Evolutionary conservation across 2,797 vertebrate genomes (phyloP).

Genomic region (Chaetophractus vellerosus): DNA sequence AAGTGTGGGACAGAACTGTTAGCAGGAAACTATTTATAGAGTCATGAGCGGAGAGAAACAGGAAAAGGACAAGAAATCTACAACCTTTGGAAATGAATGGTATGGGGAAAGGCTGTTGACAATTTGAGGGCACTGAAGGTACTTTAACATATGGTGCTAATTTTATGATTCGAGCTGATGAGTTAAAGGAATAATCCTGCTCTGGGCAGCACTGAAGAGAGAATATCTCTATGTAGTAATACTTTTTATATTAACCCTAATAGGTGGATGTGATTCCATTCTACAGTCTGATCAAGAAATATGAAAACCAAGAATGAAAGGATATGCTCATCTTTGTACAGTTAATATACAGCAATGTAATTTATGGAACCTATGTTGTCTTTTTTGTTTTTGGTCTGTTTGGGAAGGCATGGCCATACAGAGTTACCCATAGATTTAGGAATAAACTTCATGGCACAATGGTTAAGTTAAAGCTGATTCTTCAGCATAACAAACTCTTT

Average conservation of each 20-base stretch:
- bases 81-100: background rate
- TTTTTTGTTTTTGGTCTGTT: background rate
- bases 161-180: constrained; percentile 63
- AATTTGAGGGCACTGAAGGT: constrained; percentile 11
- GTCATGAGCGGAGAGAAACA: constrained; percentile 59
- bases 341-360: background rate
- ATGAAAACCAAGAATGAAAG: background rate
- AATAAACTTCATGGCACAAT: background rate
- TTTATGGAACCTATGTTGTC: background rate
- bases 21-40: constrained; percentile 67
- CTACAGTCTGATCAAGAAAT: background rate
- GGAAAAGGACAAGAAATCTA: constrained; percentile 54
- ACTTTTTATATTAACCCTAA: constrained; percentile 56
- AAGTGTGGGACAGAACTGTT: constrained; percentile 42
- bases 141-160: constrained; percentile 25
- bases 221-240: background rate
- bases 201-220: background rate
- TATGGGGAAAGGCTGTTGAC: constrained; percentile 36
- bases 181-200: constrained; percentile 52
- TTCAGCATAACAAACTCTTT: background rate
- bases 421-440: background rate
- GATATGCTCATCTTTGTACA: background rate
- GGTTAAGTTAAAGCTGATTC: constrained; percentile 3
- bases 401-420: background rate
- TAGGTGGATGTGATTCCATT: background rate